Evolutionary conservation across 2,797 vertebrate genomes (phyloP).

Genomic region (Hippoglossus hippoglossus): DNA sequence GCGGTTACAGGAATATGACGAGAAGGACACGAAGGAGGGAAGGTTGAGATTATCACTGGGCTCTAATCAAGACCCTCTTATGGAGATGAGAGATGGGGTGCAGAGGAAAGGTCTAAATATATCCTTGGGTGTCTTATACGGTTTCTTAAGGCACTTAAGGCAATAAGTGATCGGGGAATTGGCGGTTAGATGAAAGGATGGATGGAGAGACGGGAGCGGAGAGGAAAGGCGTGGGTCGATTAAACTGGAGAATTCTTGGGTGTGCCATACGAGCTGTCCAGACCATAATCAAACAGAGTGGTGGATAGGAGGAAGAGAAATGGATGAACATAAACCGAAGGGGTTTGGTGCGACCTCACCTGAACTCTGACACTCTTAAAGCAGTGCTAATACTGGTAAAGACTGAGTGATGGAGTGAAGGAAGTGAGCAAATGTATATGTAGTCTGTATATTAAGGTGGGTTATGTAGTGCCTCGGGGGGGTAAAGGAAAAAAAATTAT

Average conservation of each 20-base stretch:
- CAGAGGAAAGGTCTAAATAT: slow-evolving; percentile 55
- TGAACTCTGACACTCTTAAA: slow-evolving; percentile 34
- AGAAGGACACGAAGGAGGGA: slow-evolving; percentile 31
- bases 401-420: neutral
- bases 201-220: slow-evolving; percentile 19
- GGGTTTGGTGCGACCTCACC: slow-evolving; percentile 9
- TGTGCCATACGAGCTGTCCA: slow-evolving; percentile 17
- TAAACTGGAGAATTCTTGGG: slow-evolving; percentile 26
- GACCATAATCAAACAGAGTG: slow-evolving; percentile 33
- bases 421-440: neutral
- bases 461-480: neutral
- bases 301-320: slow-evolving; percentile 16
- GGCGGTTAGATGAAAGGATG: slow-evolving; percentile 31
- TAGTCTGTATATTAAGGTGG: neutral
- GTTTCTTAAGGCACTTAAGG: slow-evolving; percentile 53
- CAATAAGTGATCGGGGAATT: slow-evolving; percentile 31
- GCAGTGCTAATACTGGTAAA: slow-evolving; percentile 13
- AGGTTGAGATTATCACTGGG: slow-evolving; percentile 57
- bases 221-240: slow-evolving; percentile 26
- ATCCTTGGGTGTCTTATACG: slow-evolving; percentile 48
- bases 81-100: slow-evolving; percentile 42
- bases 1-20: slow-evolving; percentile 32
- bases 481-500: neutral
- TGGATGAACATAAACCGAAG: slow-evolving; percentile 1
- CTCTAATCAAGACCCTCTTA: slow-evolving; percentile 67